Evolutionary conservation across 2,888 invertebrate species (phyloP), one percentile per base, ranked within the genome.

Genomic region (Conus canariensis): DNA sequence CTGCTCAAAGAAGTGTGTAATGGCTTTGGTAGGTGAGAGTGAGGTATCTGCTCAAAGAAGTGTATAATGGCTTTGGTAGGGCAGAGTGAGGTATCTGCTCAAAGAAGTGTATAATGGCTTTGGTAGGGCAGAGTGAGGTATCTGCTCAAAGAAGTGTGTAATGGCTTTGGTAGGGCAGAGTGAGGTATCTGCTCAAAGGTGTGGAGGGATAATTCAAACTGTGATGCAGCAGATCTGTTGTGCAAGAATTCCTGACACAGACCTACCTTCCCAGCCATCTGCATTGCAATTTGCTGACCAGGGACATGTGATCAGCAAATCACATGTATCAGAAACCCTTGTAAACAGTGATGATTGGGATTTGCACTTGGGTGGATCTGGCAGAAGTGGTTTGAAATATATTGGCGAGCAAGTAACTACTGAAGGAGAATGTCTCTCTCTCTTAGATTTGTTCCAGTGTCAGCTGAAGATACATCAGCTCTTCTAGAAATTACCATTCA

Each of bases 251-350:
- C 67, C 70, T 7, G 87, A 87, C 56, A 16, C 25, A 10, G 70
- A 87, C 60, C 70, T 87, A n/a, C 87, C 87, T 16, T 87, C 86
- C 3, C 87, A 70, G 70, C 67, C 70, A 3, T 59, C 87, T 30
- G 87, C 87, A 14, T 19, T 87, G 87, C 87, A 70, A 9, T 87
- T 87, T 87, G 87, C 87, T 56, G 87, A 87, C 45, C 87, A 87
- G n/a, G 45, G 70, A 4, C 87, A 87, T 87, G 87, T 87, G 9
- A 56, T 70, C 70, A 87, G 87, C 87, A 70, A 87, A 70, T 19
- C 87, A 30, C 87, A 87, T 45, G 87, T 87, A 6, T 70, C 87
- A 16, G 87, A 87, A 45, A 22, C n/a, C 7, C 70, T 87, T 7
- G 12, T 22, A 7, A 45, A 25, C 3, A 14, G 22, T 45, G 45